phyloP scores from a whole-genome alignment of 2,113 vertebrate genomes.

The Urocolius indicus region DNA sequence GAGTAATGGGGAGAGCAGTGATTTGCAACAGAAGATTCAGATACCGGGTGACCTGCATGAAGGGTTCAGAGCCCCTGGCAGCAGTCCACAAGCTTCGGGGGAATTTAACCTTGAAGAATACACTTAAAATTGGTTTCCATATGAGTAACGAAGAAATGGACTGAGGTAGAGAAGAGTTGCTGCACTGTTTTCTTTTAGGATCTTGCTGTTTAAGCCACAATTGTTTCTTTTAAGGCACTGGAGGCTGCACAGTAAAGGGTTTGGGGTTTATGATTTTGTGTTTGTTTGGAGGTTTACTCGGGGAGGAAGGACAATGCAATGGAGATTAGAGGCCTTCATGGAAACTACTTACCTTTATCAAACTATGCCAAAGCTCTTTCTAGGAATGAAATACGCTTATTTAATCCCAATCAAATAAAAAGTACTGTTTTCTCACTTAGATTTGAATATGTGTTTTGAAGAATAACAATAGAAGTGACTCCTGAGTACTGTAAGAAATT shows the following conservation, averaged over 20 bases:
- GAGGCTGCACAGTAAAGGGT: neutral
- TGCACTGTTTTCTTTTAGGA: neutral
- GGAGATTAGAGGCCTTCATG: neutral
- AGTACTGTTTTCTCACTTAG: neutral
- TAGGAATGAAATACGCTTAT: neutral
- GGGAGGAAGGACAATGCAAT: neutral
- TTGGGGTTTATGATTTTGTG: neutral
- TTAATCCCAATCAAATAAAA: neutral
- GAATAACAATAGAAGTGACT: neutral
- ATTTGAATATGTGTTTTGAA: neutral
- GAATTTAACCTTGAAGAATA: constrained; percentile 85
- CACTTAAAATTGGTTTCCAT: constrained; percentile 52
- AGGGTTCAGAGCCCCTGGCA: constrained; percentile 82
- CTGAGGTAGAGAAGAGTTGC: constrained; percentile 41
- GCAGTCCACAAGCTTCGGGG: constrained; percentile 61
- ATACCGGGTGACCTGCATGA: constrained; percentile 59
- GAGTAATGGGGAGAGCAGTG: constrained; percentile 79
- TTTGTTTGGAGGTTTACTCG: neutral
- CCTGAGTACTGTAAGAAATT: neutral
- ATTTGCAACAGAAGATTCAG: constrained; percentile 73
- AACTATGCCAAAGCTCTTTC: neutral
- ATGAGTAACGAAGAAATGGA: constrained; percentile 37
- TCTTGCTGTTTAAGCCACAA: neutral
- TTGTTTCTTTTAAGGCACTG: neutral
- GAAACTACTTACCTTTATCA: neutral